Base-by-base conservation (phyloP, 2,888 invertebrate genomes). In the Cancer borealis region DNA sequence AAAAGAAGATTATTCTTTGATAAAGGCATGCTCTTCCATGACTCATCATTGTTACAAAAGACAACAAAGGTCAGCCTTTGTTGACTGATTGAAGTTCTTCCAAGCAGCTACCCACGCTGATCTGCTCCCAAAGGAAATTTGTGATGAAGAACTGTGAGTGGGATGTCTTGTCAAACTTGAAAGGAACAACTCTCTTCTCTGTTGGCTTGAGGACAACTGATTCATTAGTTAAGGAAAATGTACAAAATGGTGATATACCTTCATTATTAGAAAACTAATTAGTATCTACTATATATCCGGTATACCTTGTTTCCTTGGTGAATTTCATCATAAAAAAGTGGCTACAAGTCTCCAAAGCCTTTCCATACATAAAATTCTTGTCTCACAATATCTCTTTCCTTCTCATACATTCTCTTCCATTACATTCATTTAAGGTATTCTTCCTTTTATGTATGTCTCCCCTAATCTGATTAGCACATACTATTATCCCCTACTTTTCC, bases 101-200 rank as follows among this genome's bases (percentile, higher is more conserved):
- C 84, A 84, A 39, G 84, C 3, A 39, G 39, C 12, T 12, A 84
- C 93, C 93, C n/a, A 66, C 45, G 4, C 49, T 93, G 60, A 95
- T 95, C 45, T 95, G 95, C 14, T 95, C 84, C 95, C 95, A 95
- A 45, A 95, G 88, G 84, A 46, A 95, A 46, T 94, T 95, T 49
- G 95, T 92, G 93, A 95, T 95, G 92, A 95, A 95, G 66, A 88
- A 95, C 91, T 95, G 91, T 2, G 95, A 92, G 45, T 95, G 93
- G 4, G 79, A 79, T 10, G 45, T 10, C 88, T 89, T 93, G 79
- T 93, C 90, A 54, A 95, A 88, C 93, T 95, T 93, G 92, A 93
- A 93, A 8, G 95, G 93, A 21, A 88, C 45, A 10, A 95, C 79
- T 49, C 92, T 92, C 30, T 89, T 91, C 92, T 95, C 91, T 47